These are phyloP conservation scores for Morone chrysops DNA, from an alignment of 2,113 vertebrate species.

Conservation along the genomic window DNA sequence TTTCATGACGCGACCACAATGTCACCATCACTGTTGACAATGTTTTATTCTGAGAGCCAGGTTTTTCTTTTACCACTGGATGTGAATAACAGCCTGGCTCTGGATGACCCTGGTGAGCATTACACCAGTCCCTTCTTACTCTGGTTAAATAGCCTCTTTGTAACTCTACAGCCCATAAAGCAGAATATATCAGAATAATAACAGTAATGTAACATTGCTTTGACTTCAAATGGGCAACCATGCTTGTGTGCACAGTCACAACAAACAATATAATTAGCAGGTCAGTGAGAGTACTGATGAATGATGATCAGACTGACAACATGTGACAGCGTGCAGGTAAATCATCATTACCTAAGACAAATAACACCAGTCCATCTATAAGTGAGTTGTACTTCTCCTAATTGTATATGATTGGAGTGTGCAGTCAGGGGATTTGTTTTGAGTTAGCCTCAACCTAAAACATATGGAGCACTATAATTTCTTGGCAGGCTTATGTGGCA, in stretches of 20 bases:
- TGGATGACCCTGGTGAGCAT: conserved; percentile 56
- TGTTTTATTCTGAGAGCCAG: conserved; percentile 44
- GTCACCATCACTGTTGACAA: conserved; percentile 49
- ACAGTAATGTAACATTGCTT: conserved; percentile 34
- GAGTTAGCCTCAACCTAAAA: conserved; percentile 74
- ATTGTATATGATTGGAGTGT: conserved; percentile 55
- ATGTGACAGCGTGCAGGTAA: conserved; percentile 73
- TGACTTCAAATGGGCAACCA: conserved; percentile 14
- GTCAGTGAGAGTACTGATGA: conserved; percentile 46
- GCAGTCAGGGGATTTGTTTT: conserved; percentile 74
- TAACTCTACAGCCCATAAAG: conserved; percentile 49
- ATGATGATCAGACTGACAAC: conserved; percentile 54
- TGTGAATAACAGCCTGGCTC: conserved; percentile 46
- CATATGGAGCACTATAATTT: conserved; percentile 71
- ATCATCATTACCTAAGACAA: conserved; percentile 63
- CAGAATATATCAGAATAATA: conserved; percentile 48
- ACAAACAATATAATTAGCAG: conserved; percentile 65
- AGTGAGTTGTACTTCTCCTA: conserved; percentile 65
- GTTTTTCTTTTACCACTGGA: conserved; percentile 39
- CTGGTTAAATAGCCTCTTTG: conserved; percentile 58
- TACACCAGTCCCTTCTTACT: conserved; percentile 57
- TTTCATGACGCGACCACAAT: conserved; percentile 55
- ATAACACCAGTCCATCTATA: conserved; percentile 42
- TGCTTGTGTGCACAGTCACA: conserved; percentile 55
- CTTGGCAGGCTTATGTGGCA: conserved; percentile 70